Evolutionary conservation across 1,140 invertebrate genomes (phyloP).

Genomic region (Zaprionus capensis): DNA sequence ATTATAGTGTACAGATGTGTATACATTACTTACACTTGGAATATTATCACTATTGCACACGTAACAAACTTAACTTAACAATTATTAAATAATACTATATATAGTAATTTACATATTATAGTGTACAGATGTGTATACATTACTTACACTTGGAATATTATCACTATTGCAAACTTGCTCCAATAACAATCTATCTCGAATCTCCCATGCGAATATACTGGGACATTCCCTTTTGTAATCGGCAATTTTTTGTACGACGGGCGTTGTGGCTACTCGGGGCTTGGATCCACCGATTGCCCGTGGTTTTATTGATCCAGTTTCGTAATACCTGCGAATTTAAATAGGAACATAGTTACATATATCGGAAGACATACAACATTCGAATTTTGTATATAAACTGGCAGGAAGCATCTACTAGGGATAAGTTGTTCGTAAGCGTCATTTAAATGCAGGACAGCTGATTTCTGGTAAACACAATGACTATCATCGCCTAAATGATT

Average conservation of each 20-base stretch:
- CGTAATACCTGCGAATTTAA: constrained; percentile 93
- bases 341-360: not conserved
- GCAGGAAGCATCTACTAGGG: no score
- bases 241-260: constrained; percentile 97
- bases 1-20: no score
- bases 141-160: constrained; percentile 99
- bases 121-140: not conserved
- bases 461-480: no score
- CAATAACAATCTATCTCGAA: constrained; percentile 96
- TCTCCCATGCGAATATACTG: constrained; percentile 99
- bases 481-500: no score
- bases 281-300: constrained; percentile 98
- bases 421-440: no score
- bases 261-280: constrained; percentile 97
- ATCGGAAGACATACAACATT: not conserved
- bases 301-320: constrained; percentile 98
- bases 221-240: constrained; percentile 98
- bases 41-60: no score
- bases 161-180: constrained; percentile 99
- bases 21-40: no score
- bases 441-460: no score
- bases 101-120: not conserved
- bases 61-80: no score
- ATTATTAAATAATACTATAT: no score
- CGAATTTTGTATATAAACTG: no score